phyloP scores from a whole-genome alignment of 2,888 invertebrate genomes.

The Cremastinae sp. region DNA sequence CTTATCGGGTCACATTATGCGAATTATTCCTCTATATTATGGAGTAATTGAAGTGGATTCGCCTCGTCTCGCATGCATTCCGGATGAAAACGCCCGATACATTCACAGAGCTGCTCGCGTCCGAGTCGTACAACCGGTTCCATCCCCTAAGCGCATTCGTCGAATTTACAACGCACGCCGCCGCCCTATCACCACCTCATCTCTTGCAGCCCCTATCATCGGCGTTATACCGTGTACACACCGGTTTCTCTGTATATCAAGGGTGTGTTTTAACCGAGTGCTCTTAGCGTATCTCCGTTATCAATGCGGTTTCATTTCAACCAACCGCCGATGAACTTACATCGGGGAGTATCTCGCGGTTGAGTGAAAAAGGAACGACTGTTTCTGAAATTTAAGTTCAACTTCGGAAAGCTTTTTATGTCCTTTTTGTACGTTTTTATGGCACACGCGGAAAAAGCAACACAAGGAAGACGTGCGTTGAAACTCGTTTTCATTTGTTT shows the following conservation, averaged over 20 bases:
- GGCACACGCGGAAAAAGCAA: neutral
- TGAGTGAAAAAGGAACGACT: too few species aligned
- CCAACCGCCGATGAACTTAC: neutral
- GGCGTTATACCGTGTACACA: slow-evolving; percentile 37
- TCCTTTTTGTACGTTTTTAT: neutral
- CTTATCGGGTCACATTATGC: slow-evolving; percentile 57
- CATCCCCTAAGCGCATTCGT: slow-evolving; percentile 30
- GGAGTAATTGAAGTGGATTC: slow-evolving; percentile 50
- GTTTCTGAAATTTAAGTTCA: too few species aligned
- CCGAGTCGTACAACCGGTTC: neutral
- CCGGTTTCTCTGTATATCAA: neutral
- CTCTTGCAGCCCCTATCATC: slow-evolving; percentile 39
- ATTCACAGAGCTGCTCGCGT: slow-evolving; percentile 1
- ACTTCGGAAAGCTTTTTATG: too few species aligned
- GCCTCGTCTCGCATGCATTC: slow-evolving; percentile 54
- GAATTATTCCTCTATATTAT: slow-evolving; percentile 61
- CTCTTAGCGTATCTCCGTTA: neutral
- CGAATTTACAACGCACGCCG: slow-evolving; percentile 37
- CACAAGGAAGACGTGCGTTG: too few species aligned
- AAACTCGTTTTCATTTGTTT: too few species aligned
- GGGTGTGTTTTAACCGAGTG: neutral
- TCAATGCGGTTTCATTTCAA: neutral
- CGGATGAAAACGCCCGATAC: slow-evolving; percentile 42
- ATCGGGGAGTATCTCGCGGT: too few species aligned
- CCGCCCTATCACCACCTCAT: slow-evolving; percentile 24